These are phyloP conservation scores for Tiliacea citrago DNA, from an alignment of 2,888 invertebrate species.

Conservation along the genomic window DNA sequence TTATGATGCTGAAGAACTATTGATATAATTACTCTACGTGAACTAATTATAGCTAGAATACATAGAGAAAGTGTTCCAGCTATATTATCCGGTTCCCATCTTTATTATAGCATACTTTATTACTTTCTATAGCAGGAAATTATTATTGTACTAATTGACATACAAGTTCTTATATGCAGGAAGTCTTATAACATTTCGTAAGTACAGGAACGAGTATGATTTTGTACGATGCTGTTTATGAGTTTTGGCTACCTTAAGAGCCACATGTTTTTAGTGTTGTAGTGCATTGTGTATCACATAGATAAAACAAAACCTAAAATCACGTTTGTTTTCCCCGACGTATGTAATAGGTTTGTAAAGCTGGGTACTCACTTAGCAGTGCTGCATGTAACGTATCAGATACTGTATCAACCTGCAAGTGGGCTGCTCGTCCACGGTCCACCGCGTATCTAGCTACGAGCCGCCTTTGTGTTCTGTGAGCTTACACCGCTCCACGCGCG, in stretches of 20 bases:
- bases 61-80: conserved; percentile 47
- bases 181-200: conserved; percentile 20
- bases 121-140: conserved; percentile 58
- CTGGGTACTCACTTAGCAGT: too few relatives aligned
- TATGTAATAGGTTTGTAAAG: too few relatives aligned
- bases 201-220: neutral
- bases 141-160: conserved; percentile 49
- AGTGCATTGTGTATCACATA: too few relatives aligned
- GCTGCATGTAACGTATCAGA: too few relatives aligned
- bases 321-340: too few relatives aligned
- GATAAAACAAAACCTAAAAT: too few relatives aligned
- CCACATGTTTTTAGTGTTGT: neutral
- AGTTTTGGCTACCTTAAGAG: neutral
- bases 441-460: too few relatives aligned
- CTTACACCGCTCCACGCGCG: too few relatives aligned
- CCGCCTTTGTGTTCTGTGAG: too few relatives aligned
- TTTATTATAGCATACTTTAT: conserved; percentile 42
- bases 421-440: too few relatives aligned
- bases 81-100: conserved; percentile 35
- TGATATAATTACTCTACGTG: neutral
- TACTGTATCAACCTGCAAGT: too few relatives aligned
- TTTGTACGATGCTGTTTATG: conserved; percentile 3
- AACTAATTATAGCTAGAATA: neutral
- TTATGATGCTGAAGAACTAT: neutral
- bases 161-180: conserved; percentile 25